Base-by-base conservation (phyloP, 2,113 vertebrate species). In the Pseudois nayaur region DNA sequence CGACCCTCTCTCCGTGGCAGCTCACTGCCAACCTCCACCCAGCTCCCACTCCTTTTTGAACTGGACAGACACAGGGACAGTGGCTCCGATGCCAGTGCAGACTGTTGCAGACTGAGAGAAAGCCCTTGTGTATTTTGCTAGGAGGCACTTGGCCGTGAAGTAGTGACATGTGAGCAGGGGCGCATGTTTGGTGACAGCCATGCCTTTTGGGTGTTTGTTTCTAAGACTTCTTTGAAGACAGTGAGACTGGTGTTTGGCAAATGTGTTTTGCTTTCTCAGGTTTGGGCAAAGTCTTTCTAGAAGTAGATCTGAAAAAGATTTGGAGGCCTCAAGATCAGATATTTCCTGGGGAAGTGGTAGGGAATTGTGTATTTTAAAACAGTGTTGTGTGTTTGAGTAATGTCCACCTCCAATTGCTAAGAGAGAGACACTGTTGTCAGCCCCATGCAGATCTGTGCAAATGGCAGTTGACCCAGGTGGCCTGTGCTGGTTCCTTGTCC, bases 101-200 rank as follows among this genome's bases (percentile, higher is more conserved):
- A 82, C n/a, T 16, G 6, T 19, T 62, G 90, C 90, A 87, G 87
- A 92, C 57, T 16, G 74, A 90, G 76, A 92, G 91, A 90, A 92
- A 87, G 94, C 54, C 83, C 59, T 33, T 64, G 60, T 27, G 71
- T n/a, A 2, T 86, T 78, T 62, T 52, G 81, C 87, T 43, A 84
- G 79, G 79, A 67, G 64, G 95, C 87, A 4, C 84, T 97, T 91
- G 97, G 92, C 96, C 13, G 12, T 62, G 84, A 60, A 11, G 17
- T 50, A 2, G 23, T 48, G 55, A 60, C 57, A 17, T 16, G 74
- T 90, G 96, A 91, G 84, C 3, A 57, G 60, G 57, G 54, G 33
- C 23, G 52, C 16, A 3, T 89, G 43, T 67, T 92, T 11, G 13
- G 33, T 16, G 48, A 23, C 40, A 8, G 9, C 36, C 67, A 52